Percentiles rank a stretch among this genome's conserved stretches.
These are phyloP conservation scores for Oceanodroma tethys DNA, from an alignment of 2,113 vertebrate genomes.

Conservation along the genomic window DNA sequence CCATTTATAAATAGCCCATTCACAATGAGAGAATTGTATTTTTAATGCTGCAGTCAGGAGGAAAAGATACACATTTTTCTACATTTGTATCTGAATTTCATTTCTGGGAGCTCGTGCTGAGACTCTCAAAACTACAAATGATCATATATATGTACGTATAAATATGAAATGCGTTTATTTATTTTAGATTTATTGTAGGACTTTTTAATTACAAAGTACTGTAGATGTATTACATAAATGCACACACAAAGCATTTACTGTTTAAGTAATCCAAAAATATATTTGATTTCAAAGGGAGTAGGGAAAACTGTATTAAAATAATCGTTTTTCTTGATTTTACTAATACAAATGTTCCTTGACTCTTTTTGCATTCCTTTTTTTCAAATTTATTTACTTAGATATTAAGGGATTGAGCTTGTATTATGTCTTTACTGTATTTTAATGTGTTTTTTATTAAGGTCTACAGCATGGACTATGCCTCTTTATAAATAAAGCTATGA, in stretches of 20 bases:
- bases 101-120: not conserved
- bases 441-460: constrained; percentile 34
- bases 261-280: not conserved
- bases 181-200: not conserved
- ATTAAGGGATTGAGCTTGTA: not conserved
- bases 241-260: not conserved
- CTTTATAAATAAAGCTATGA: constrained; percentile 19
- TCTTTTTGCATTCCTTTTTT: not conserved
- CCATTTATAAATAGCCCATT: not conserved
- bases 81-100: not conserved
- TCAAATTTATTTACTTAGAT: not conserved
- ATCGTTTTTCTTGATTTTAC: not conserved
- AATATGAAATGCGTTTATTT: not conserved
- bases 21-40: not conserved
- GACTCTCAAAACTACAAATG: not conserved
- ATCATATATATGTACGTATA: not conserved
- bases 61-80: not conserved
- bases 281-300: not conserved
- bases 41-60: not conserved
- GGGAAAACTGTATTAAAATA: not conserved
- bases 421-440: constrained; percentile 32
- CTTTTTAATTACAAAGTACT: constrained; percentile 8
- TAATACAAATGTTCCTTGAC: not conserved
- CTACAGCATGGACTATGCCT: not conserved
- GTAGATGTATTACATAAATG: not conserved